Evolutionary conservation across 30 jellyfish, hydroid and myxozoan genomes (phyloP), one percentile per base, ranked within the genome.

Genomic region (Haliclystus octoradiatus): DNA sequence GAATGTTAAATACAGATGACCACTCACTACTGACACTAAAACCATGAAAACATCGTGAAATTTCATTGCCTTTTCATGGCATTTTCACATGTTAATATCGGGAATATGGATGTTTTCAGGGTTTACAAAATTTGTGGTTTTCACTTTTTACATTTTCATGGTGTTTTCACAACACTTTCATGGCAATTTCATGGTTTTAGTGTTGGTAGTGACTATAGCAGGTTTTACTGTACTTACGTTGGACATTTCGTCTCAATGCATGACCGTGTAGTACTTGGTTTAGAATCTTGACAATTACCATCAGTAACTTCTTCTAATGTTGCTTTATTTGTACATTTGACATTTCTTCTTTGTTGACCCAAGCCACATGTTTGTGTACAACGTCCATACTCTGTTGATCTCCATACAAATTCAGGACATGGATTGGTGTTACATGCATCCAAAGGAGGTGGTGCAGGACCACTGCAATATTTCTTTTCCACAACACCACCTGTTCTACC

Each of bases 391-490:
- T 70, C 71, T 15, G 74, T 85, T 26, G 75, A 19, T 26, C 15
- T 61, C 97, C 97, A 88, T 34, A 75, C 68, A 70, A 50, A 79
- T 28, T 82, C 93, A 12, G 97, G 97, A 49, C 97, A 88, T 19
- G 70, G 79, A 4, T 70, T 74, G 25, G 74, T 33, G 68, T 88
- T 88, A 51, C 97, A 88, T 27, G 62, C 71, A 15, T 65, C 83
- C 5, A 88, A 68, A 31, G 85, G 72, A 14, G 80, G 89, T 66
- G 97, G 97, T 15, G 94, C 65, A 23, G 97, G 94, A 2, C 97
- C 97, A 25, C 74, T 40, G 33, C 97, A 88, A 76, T 69, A 80
- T 40, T 30, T 30, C 28, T 74, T 75, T n/a, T 65, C 75, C 35
- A 70, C 97, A 9, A 73, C 66, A 19, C 34, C 83, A 22, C 74